Evolutionary conservation across 2,888 invertebrate genomes (phyloP).

Genomic region (Diogma glabrata): DNA sequence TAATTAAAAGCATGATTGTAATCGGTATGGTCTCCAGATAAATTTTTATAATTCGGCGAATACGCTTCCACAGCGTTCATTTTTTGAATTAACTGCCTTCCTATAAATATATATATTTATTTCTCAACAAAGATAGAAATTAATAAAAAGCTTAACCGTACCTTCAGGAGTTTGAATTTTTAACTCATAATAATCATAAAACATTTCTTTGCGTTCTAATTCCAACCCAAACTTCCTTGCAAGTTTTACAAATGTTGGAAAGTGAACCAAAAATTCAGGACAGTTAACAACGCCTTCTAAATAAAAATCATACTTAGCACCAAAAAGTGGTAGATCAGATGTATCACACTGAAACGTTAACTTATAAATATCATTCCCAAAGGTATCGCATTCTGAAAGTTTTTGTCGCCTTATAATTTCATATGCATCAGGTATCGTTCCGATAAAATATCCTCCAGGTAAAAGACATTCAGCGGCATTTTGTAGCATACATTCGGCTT

Average conservation of each 20-base stretch:
- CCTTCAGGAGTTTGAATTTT: too few relatives aligned
- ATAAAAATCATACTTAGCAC: slow-evolving; percentile 91
- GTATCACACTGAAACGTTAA: slow-evolving; percentile 60
- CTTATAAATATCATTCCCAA: slow-evolving; percentile 69
- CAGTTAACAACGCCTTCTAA: slow-evolving; percentile 95
- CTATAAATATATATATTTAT: slow-evolving; percentile 20
- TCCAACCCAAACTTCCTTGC: slow-evolving; percentile 61
- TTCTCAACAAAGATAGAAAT: background rate
- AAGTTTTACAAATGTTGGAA: slow-evolving; percentile 67
- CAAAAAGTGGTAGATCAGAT: slow-evolving; percentile 71
- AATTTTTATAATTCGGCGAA: slow-evolving; percentile 42
- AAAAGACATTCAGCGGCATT: slow-evolving; percentile 85
- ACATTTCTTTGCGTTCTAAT: slow-evolving; percentile 54
- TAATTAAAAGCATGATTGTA: slow-evolving; percentile 61
- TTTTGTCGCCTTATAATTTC: slow-evolving; percentile 71
- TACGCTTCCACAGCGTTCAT: slow-evolving; percentile 76
- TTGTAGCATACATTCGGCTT: slow-evolving; percentile 83
- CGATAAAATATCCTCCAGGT: slow-evolving; percentile 90
- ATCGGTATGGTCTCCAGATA: slow-evolving; percentile 49
- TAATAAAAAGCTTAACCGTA: background rate
- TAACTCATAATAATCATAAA: slow-evolving; percentile 64
- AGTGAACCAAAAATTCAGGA: slow-evolving; percentile 95
- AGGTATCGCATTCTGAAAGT: slow-evolving; percentile 44
- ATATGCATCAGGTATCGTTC: slow-evolving; percentile 89
- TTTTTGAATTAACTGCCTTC: slow-evolving; percentile 48